Evolutionary conservation across 2,113 vertebrate genomes (phyloP).

Genomic region (Hippoglossus stenolepis): DNA sequence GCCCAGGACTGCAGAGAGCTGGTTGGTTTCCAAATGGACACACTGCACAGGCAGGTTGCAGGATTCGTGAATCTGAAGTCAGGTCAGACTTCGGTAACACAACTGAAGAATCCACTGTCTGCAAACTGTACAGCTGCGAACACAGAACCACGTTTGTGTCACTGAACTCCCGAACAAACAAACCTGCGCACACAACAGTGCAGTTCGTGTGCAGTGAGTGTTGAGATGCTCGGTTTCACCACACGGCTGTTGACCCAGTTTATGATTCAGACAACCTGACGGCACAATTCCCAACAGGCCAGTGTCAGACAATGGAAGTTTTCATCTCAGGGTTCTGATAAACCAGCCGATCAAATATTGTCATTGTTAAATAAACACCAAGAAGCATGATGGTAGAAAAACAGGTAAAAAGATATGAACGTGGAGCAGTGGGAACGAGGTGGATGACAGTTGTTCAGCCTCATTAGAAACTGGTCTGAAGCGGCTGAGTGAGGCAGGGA

Average conservation of each 20-base stretch:
- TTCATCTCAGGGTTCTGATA: neutral
- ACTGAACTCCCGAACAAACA: neutral
- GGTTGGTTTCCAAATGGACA: slow-evolving; percentile 35
- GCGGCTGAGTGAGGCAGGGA: slow-evolving; percentile 49
- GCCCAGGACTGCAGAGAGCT: slow-evolving; percentile 9
- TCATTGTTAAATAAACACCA: neutral
- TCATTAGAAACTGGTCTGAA: slow-evolving; percentile 59
- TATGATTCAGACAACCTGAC: neutral
- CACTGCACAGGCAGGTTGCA: slow-evolving; percentile 8
- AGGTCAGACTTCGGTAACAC: neutral
- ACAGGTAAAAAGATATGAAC: neutral
- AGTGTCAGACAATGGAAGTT: neutral
- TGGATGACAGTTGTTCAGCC: slow-evolving; percentile 29
- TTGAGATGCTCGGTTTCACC: neutral
- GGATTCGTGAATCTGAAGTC: no score
- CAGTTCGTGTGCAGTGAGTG: neutral
- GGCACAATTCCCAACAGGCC: neutral
- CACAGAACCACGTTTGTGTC: neutral
- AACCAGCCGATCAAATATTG: neutral
- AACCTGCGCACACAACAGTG: slow-evolving; percentile 24
- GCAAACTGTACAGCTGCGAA: neutral
- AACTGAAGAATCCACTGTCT: neutral
- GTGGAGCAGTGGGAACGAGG: no score
- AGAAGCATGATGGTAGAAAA: neutral
- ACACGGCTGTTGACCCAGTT: slow-evolving; percentile 21